phyloP scores from a whole-genome alignment of 2,113 vertebrate genomes.

The Glaucidium brasilianum region DNA sequence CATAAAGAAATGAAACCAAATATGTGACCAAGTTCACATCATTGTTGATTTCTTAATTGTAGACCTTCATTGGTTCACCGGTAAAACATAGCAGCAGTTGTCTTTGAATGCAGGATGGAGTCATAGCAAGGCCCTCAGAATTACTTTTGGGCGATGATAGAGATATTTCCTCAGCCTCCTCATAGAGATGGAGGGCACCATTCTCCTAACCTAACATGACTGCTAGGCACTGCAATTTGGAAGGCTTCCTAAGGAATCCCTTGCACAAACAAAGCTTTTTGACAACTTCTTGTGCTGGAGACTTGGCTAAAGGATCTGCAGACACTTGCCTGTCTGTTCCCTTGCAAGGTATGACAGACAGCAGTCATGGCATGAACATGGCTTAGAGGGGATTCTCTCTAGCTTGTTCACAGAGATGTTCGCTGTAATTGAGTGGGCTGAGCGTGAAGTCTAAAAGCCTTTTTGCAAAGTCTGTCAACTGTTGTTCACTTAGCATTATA shows the following conservation, averaged over 20 bases:
- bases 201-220: not conserved
- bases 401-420: not conserved
- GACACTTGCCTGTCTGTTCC: not conserved
- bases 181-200: not conserved
- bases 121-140: not conserved
- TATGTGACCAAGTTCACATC: not conserved
- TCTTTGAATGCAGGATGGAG: not conserved
- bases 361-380: not conserved
- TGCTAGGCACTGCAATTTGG: not conserved
- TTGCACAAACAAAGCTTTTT: not conserved
- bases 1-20: not conserved
- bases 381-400: not conserved
- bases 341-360: accelerated
- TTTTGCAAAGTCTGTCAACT: not conserved
- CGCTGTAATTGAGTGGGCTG: not conserved
- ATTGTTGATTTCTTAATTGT: not conserved
- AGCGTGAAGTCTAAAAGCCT: not conserved
- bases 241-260: not conserved
- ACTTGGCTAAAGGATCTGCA: not conserved
- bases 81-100: not conserved
- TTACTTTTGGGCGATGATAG: accelerated
- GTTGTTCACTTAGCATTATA: not conserved
- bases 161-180: not conserved
- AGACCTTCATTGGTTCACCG: not conserved
- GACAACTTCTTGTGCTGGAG: not conserved